These are phyloP conservation scores for Pseudomyrmex dendroicus DNA, from an alignment of 1,140 invertebrate genomes.

Conservation along the genomic window DNA sequence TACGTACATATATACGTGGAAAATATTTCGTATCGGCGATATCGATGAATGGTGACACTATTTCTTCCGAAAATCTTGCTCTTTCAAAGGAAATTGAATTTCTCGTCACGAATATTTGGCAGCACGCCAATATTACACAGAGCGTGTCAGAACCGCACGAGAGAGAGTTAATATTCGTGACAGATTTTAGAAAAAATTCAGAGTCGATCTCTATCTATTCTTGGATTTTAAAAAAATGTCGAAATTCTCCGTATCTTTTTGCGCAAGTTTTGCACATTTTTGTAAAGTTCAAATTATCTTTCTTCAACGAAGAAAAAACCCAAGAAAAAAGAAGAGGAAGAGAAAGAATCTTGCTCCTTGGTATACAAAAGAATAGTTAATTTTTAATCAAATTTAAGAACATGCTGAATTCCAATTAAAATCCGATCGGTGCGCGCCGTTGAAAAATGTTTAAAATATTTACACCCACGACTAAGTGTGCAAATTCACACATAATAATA, in stretches of 20 bases:
- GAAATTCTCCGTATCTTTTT: not conserved
- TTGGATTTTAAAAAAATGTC: not conserved
- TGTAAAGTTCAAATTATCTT: not conserved
- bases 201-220: not conserved
- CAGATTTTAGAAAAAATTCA: slow-evolving; percentile 8
- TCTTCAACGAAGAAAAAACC: slow-evolving; percentile 9
- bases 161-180: slow-evolving; percentile 35
- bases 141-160: not conserved
- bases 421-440: too few species aligned
- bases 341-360: too few species aligned
- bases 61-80: slow-evolving; percentile 15
- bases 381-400: too few species aligned
- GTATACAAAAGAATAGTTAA: too few species aligned
- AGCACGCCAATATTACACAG: not conserved
- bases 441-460: too few species aligned
- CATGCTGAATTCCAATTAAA: too few species aligned
- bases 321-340: not conserved
- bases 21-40: slow-evolving; percentile 21
- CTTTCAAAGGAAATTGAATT: slow-evolving; percentile 44
- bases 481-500: too few species aligned
- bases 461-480: too few species aligned
- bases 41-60: slow-evolving; percentile 22
- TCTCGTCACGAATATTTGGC: slow-evolving; percentile 42
- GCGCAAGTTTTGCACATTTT: not conserved
- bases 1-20: too few species aligned